Evolutionary conservation across 2,113 vertebrate genomes (phyloP), one percentile per base, ranked within the genome.

Genomic region (Sinocyclocheilus maitianheensis): DNA sequence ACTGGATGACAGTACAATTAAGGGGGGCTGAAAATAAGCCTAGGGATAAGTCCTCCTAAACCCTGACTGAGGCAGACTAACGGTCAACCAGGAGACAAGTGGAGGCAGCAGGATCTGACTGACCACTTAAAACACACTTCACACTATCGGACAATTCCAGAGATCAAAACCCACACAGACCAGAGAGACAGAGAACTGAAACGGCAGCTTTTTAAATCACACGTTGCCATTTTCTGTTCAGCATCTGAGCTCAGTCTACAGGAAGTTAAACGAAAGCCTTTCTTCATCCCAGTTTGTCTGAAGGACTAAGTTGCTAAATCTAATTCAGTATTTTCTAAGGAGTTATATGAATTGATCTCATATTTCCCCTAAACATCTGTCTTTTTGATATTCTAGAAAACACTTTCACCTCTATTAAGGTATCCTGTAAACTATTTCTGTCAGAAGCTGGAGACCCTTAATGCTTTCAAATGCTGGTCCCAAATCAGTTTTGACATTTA

Each of bases 141-240:
- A 90, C 95, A 94, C 92, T 92, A 85, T 94, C 91, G 94, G 89
- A 85, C 88, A 88, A 90, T 77, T 63, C 77, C 55, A 94, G 94
- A 95, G 95, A 95, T 93, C 92, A 94, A 91, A 93, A 95, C 93
- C 93, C 93, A 94, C 94, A 95, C 91, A 89, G 92, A 92, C 90
- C 93, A 93, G 88, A 96, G 88, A 75, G 24, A 24, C 26, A 62
- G 11, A 43, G 53, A 76, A 94, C 91, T 89, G 83, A 90, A 93
- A 91, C 92, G 90, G 89, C 89, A 91, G n/a, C 76, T 72, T 60
- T 40, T 91, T 93, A 93, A 74, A 93, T 89, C 90, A 93, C 91
- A 91, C 90, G 30, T 62, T 40, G 77, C 87, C 87, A 86, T 84
- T 88, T 88, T 90, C 85, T 86, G 81, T 93, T 94, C 94, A 94